These are phyloP conservation scores for Ptiloglossa arizonensis DNA, from an alignment of 1,140 invertebrate species.

Conservation along the genomic window DNA sequence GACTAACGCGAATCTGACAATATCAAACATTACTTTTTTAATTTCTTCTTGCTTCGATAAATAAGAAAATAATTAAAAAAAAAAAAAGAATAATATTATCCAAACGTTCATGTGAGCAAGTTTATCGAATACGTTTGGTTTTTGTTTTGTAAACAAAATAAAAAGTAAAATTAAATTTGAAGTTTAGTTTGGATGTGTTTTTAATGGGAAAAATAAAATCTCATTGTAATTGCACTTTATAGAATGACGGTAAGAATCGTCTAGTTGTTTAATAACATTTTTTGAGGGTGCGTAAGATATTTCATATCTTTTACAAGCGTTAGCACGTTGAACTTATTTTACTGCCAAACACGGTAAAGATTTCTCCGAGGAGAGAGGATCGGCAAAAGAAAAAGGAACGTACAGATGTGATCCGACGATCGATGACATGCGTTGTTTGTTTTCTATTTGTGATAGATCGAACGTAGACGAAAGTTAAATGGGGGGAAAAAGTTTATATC, in stretches of 20 bases:
- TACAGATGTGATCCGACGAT: background rate
- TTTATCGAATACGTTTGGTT: conserved; percentile 30
- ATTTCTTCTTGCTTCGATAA: background rate
- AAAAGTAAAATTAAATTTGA: conserved; percentile 6
- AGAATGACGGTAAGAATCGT: conserved; percentile 15
- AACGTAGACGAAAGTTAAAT: background rate
- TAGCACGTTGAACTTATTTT: conserved; percentile 44
- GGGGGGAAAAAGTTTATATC: conserved; percentile 50
- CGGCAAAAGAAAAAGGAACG: background rate
- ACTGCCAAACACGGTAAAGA: conserved; percentile 36
- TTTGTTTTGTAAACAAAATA: background rate
- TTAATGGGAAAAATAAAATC: background rate
- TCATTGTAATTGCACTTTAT: conserved; percentile 8
- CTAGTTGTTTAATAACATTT: conserved; percentile 42
- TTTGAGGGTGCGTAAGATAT: conserved; percentile 21
- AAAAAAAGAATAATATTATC: background rate
- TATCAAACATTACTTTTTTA: conserved; percentile 16
- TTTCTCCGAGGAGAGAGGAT: background rate
- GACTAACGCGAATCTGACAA: no score
- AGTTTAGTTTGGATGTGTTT: conserved; percentile 23
- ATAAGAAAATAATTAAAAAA: background rate
- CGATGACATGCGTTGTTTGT: conserved; percentile 5
- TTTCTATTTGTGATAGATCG: conserved; percentile 50
- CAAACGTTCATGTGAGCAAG: background rate
- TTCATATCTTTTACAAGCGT: conserved; percentile 56